These are phyloP conservation scores for Pachypanchax playfairii DNA, from an alignment of 2,113 vertebrate genomes.

Conservation along the genomic window DNA sequence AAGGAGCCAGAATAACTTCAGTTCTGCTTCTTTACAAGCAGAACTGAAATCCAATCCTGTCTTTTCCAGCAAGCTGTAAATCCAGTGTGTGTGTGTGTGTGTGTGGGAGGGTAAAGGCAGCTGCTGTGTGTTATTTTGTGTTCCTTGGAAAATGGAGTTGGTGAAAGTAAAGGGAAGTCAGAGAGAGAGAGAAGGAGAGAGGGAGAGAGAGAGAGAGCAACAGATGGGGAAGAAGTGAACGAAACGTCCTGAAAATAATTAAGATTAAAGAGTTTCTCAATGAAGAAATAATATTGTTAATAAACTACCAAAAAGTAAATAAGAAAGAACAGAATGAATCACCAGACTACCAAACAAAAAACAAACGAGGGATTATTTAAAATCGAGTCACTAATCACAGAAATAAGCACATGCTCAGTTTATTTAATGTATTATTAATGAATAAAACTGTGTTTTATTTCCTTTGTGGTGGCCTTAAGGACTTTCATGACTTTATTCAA, in stretches of 20 bases:
- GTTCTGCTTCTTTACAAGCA: constrained; percentile 49
- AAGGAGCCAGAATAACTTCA: constrained; percentile 55
- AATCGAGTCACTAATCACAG: too few species aligned
- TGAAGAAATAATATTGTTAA: not conserved
- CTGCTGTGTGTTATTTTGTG: constrained; percentile 24
- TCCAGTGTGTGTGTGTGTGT: constrained; percentile 40
- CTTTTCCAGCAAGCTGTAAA: constrained; percentile 49
- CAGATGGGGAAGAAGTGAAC: constrained; percentile 25
- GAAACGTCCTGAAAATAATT: not conserved
- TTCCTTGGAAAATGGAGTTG: not conserved
- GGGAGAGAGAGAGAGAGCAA: not conserved
- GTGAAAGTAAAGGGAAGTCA: constrained; percentile 17
- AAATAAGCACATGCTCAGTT: too few species aligned
- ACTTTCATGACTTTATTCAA: too few species aligned
- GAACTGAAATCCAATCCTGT: constrained; percentile 54
- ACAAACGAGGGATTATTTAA: too few species aligned
- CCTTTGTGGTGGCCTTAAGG: too few species aligned
- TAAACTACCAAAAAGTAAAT: not conserved
- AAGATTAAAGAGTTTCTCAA: not conserved
- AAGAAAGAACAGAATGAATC: not conserved
- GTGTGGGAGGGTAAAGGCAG: constrained; percentile 25
- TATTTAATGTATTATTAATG: too few species aligned
- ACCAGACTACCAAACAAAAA: too few species aligned
- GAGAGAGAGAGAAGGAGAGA: not conserved
- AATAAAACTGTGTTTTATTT: too few species aligned